Base-by-base conservation (phyloP, 2,888 invertebrate genomes). In the Lepetodrilus schrolli region DNA sequence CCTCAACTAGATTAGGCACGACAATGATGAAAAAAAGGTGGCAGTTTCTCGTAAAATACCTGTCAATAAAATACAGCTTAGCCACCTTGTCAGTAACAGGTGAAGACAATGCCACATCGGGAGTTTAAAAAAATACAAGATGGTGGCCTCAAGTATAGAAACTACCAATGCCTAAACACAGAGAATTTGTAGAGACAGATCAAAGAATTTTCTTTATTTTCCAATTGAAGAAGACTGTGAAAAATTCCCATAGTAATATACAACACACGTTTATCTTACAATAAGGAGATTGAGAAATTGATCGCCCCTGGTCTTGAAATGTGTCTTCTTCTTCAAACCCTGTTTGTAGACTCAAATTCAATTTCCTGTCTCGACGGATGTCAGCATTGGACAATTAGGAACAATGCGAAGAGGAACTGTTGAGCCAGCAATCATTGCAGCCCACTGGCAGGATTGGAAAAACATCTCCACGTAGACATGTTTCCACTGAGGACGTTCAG, bases 321-420 rank as follows among this genome's bases (percentile, higher is more conserved):
- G 66, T 66, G 66, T 38, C 43, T 66, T 20, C 26, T 21, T 21
- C 37, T 37, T 26, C 20, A 21, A 20, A 5, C 8, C 23, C 38
- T 21, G 66, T 38, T 38, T 66, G 66, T 66, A 66, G 66, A 66
- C 66, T 20, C 20, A 36, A 66, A 66, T 66, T 66, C 38, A 66
- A 66, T 66, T 66, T 66, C 66, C 66, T 66, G 66, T 43, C 66
- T 37, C 17, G 20, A 21, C 20, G 66, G 43, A 43, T 43, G 23
- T 38, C 36, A 58, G 58, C 26, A 58, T 26, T 34, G 7, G 34
- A n/a, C 58, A 58, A 26, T 58, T 34, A 30, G 7, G 58, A 30
- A 58, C 26, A 58, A 58, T 58, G 58, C 58, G 34, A 30, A 34
- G 58, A 58, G 58, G 58, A 58, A 58, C 34, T 58, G 58, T 58